phyloP scores from a whole-genome alignment of 2,113 vertebrate species.

The Anseranas semipalmata region DNA sequence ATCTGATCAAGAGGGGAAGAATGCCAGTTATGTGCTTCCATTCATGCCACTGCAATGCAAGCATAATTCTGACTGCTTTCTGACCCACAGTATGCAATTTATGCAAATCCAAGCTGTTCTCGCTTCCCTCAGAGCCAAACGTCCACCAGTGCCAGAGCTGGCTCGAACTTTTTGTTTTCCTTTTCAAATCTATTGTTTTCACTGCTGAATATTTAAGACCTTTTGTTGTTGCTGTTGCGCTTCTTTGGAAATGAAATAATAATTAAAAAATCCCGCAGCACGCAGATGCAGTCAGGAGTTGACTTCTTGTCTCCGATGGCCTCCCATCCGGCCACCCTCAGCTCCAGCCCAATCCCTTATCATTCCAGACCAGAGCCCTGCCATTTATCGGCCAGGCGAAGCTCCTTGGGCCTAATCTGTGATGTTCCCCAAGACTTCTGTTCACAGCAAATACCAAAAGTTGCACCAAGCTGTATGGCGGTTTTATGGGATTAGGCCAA shows the following conservation, averaged over 20 bases:
- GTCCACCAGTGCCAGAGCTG: slow-evolving; percentile 48
- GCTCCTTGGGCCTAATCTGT: background rate
- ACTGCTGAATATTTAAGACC: slow-evolving; percentile 55
- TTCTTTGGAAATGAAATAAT: slow-evolving; percentile 28
- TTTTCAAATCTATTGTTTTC: slow-evolving; percentile 62
- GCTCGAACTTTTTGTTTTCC: slow-evolving; percentile 38
- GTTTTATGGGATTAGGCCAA: background rate
- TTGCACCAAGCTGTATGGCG: background rate
- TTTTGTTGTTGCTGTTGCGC: slow-evolving; percentile 1
- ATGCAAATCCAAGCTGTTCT: slow-evolving; percentile 66
- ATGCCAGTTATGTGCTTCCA: slow-evolving; percentile 59
- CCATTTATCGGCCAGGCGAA: background rate
- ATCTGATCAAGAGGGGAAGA: slow-evolving; percentile 53
- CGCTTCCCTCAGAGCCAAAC: slow-evolving; percentile 47
- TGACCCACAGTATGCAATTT: slow-evolving; percentile 44
- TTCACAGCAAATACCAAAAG: slow-evolving; percentile 27
- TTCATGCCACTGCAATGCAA: slow-evolving; percentile 54
- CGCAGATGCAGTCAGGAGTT: slow-evolving; percentile 10
- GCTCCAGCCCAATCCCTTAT: slow-evolving; percentile 27
- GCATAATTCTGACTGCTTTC: slow-evolving; percentile 54
- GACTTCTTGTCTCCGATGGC: background rate
- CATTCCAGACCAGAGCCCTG: background rate
- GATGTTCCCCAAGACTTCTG: background rate
- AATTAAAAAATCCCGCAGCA: slow-evolving; percentile 19
- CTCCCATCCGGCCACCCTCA: background rate